Conservation (phyloP, 2,113 vertebrate species). For the Cryptotis parvus region DNA sequence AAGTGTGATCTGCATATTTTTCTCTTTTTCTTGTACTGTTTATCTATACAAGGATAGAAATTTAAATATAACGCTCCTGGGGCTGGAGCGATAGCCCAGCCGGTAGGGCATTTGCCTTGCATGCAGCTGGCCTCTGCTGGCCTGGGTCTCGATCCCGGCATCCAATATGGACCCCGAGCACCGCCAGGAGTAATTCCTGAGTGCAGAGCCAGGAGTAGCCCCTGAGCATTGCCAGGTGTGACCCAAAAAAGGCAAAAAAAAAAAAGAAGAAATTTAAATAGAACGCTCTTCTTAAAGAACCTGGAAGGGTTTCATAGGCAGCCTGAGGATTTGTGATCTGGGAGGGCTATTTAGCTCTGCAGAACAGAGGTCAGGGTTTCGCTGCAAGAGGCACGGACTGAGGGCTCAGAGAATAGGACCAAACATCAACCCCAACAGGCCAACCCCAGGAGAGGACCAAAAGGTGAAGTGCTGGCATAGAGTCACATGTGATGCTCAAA, state of each 20-base stretch:
- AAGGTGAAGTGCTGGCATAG: background rate
- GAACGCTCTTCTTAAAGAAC: constrained; percentile 17
- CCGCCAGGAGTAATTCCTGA: no score
- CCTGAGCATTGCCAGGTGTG: no score
- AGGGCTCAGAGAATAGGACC: background rate
- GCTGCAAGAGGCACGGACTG: background rate
- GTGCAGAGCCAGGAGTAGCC: no score
- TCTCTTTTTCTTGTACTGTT: constrained; percentile 54
- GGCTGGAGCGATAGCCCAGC: no score
- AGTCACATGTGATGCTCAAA: background rate
- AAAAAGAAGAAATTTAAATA: constrained; percentile 76
- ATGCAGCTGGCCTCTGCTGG: no score
- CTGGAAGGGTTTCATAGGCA: constrained; percentile 4
- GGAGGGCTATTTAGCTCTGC: background rate
- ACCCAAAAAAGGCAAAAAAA: no score
- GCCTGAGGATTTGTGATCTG: background rate
- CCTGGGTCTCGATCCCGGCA: no score
- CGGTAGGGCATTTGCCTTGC: no score
- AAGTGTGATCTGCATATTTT: constrained; percentile 76
- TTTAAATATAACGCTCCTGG: constrained; percentile 64
- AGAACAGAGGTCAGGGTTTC: background rate
- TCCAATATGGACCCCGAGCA: no score
- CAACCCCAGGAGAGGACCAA: no score
- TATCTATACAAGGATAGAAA: constrained; percentile 72
- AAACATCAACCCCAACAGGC: no score